Percentiles rank a stretch among this genome's conserved stretches.
These are phyloP conservation scores for Chloropsis hardwickii DNA, from an alignment of 2,113 vertebrate species.

Conservation along the genomic window DNA sequence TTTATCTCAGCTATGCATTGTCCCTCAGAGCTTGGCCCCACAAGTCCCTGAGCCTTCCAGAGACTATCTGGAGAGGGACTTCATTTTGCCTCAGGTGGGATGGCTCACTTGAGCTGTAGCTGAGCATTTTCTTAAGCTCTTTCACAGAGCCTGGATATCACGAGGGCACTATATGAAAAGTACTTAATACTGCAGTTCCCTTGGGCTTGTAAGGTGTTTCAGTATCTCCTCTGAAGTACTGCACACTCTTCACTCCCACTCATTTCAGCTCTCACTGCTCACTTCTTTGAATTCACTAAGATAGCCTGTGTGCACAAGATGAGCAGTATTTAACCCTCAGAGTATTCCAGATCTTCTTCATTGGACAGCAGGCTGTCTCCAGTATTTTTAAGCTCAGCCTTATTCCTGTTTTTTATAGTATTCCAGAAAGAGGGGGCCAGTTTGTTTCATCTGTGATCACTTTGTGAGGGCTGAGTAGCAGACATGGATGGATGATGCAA, in stretches of 20 bases:
- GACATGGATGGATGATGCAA: background rate
- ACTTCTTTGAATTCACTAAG: background rate
- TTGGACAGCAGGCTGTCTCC: background rate
- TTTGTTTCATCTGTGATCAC: background rate
- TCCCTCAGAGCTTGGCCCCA: background rate
- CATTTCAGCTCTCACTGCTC: background rate
- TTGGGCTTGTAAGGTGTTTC: background rate
- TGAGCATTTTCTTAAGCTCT: background rate
- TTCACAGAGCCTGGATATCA: background rate
- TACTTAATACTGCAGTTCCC: background rate
- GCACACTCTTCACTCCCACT: background rate
- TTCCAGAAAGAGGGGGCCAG: background rate
- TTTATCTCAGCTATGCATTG: background rate
- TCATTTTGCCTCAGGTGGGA: background rate
- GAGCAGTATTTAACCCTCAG: background rate
- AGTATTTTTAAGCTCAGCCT: conserved; percentile 9
- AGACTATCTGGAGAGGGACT: background rate
- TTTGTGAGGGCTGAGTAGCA: background rate
- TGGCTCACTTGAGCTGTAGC: background rate
- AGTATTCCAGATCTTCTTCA: background rate
- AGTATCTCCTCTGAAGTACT: background rate
- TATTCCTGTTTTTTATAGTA: too few species aligned
- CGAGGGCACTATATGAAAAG: background rate
- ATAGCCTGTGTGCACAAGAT: background rate
- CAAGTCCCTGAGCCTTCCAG: background rate